Percentiles rank a stretch among this genome's conserved stretches.
Conservation (phyloP, 1,140 invertebrate species). For the Drosophila asahinai region DNA sequence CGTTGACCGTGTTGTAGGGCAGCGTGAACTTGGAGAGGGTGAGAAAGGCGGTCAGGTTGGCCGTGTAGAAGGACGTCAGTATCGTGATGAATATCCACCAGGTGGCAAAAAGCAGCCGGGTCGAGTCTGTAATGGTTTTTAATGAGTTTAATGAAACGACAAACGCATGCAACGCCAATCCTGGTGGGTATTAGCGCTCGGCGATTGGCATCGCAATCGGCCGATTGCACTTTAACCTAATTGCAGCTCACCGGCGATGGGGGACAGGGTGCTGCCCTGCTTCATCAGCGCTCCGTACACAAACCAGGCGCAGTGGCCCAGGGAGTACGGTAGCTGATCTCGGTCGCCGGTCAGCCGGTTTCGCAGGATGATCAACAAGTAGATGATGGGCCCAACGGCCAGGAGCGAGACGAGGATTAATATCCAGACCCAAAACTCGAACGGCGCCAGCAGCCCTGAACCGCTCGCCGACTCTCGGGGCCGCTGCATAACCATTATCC, state of each 20-base stretch:
- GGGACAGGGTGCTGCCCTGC: slow-evolving; percentile 92
- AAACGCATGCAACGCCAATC: slow-evolving; percentile 57
- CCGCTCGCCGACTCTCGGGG: slow-evolving; percentile 93
- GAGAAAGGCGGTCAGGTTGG: slow-evolving; percentile 95
- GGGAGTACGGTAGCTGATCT: slow-evolving; percentile 87
- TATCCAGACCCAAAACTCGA: slow-evolving; percentile 91
- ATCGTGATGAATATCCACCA: slow-evolving; percentile 97
- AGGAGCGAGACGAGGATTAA: slow-evolving; percentile 90
- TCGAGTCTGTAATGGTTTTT: slow-evolving; percentile 88
- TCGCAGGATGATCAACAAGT: slow-evolving; percentile 89
- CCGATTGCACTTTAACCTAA: slow-evolving; percentile 60
- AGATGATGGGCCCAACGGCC: slow-evolving; percentile 91
- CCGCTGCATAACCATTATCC: slow-evolving; percentile 91
- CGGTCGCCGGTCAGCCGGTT: slow-evolving; percentile 86
- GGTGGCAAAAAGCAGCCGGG: slow-evolving; percentile 92
- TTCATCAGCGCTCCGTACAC: slow-evolving; percentile 95
- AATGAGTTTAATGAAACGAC: slow-evolving; percentile 64
- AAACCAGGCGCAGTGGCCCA: slow-evolving; percentile 92
- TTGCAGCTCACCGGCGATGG: slow-evolving; percentile 89
- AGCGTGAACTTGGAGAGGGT: slow-evolving; percentile 93
- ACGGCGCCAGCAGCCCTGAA: slow-evolving; percentile 92
- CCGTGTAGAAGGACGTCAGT: slow-evolving; percentile 95
- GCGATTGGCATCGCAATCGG: slow-evolving; percentile 56
- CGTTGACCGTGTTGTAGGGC: slow-evolving; percentile 89
- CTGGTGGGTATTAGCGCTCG: slow-evolving; percentile 26